Evolutionary conservation across 2,797 vertebrate species (phyloP).

Genomic region (Arrhamphus sclerolepis): DNA sequence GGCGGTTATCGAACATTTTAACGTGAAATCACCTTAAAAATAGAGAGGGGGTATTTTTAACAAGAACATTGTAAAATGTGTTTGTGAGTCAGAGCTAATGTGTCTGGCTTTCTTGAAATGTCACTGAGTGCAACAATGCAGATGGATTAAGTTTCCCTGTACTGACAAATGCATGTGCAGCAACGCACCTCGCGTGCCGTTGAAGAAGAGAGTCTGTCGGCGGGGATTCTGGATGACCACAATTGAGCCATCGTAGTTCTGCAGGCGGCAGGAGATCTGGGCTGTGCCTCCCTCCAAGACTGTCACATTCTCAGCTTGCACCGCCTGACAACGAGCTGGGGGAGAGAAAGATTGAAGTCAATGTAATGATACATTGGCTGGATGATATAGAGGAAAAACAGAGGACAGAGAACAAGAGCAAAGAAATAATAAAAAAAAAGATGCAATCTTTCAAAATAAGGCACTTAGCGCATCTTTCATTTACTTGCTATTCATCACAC

Average conservation of each 20-base stretch:
- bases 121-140: slow-evolving; percentile 28
- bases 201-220: slow-evolving; percentile 94
- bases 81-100: slow-evolving; percentile 54
- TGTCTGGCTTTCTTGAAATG: slow-evolving; percentile 46
- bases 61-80: slow-evolving; percentile 51
- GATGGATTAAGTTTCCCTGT: slow-evolving; percentile 29
- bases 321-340: slow-evolving; percentile 85
- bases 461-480: slow-evolving; percentile 62
- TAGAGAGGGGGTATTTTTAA: slow-evolving; percentile 51
- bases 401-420: slow-evolving; percentile 23
- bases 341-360: slow-evolving; percentile 34
- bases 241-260: slow-evolving; percentile 93
- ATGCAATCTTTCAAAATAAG: slow-evolving; percentile 59
- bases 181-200: slow-evolving; percentile 88
- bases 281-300: slow-evolving; percentile 90
- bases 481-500: slow-evolving; percentile 60
- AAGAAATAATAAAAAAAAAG: slow-evolving; percentile 14
- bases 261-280: slow-evolving; percentile 90
- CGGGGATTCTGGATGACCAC: slow-evolving; percentile 95
- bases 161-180: slow-evolving; percentile 9
- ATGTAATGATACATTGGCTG: slow-evolving; percentile 15
- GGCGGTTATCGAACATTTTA: slow-evolving; percentile 64
- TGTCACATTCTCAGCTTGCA: slow-evolving; percentile 93
- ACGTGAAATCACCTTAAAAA: slow-evolving; percentile 59
- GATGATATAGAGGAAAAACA: slow-evolving; percentile 11